Evolutionary conservation across 1,140 invertebrate species (phyloP).

Genomic region (Zaprionus gabonicus): DNA sequence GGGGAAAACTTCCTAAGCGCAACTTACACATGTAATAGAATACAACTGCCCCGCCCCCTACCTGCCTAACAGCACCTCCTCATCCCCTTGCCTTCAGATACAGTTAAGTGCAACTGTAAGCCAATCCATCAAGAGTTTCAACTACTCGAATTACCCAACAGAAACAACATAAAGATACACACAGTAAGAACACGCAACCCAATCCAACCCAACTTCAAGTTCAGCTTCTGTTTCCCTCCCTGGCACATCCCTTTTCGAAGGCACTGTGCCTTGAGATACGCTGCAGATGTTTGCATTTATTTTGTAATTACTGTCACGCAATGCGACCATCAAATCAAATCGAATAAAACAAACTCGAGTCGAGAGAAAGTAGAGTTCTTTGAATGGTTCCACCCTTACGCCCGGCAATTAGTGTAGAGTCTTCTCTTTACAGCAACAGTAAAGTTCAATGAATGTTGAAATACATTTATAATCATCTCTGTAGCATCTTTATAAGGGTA

Average conservation of each 20-base stretch:
- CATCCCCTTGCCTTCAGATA: background rate
- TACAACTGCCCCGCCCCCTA: constrained; percentile 30
- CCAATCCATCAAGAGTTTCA: constrained; percentile 71
- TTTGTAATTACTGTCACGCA: constrained; percentile 81
- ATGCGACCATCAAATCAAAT: constrained; percentile 81
- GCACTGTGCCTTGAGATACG: constrained; percentile 49
- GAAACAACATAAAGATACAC: constrained; percentile 41
- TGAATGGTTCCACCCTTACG: constrained; percentile 30
- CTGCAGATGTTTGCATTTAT: constrained; percentile 80
- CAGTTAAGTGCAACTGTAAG: constrained; percentile 56
- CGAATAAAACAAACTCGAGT: constrained; percentile 72
- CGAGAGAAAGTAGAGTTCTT: constrained; percentile 38
- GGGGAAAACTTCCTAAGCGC: constrained; percentile 57
- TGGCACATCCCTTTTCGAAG: constrained; percentile 21
- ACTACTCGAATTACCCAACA: constrained; percentile 72
- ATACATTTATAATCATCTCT: background rate
- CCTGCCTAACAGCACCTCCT: background rate
- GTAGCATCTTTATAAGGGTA: too few species aligned
- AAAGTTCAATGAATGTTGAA: constrained; percentile 28
- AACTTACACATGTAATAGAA: constrained; percentile 81
- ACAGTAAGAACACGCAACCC: constrained; percentile 39
- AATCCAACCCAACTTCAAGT: constrained; percentile 14
- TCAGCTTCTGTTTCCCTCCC: background rate
- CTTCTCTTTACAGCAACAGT: constrained; percentile 12
- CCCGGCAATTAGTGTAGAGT: constrained; percentile 48